These are phyloP conservation scores for Theonella swinhoei DNA, from an alignment of 37 sponge, comb jelly and placozoan species.

Conservation along the genomic window DNA sequence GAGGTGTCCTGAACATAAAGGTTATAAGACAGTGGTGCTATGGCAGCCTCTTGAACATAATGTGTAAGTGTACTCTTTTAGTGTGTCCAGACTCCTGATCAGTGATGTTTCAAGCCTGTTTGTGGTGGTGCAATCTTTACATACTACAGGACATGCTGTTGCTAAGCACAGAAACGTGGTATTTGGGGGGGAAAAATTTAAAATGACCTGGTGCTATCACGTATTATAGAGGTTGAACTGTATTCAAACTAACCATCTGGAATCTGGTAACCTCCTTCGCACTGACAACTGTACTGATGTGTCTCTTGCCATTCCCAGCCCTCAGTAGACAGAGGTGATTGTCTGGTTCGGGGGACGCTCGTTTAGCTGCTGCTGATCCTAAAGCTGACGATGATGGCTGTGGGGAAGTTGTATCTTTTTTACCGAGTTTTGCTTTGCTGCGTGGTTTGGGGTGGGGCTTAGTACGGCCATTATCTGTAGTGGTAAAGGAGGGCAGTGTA, in stretches of 20 bases:
- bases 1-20: too few relatives aligned
- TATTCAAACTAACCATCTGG: slow-evolving; percentile 51
- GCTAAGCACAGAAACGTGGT: too few relatives aligned
- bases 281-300: slow-evolving; percentile 73
- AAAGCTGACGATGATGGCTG: too few relatives aligned
- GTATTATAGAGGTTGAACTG: neutral
- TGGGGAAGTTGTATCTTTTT: neutral
- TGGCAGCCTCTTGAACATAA: too few relatives aligned
- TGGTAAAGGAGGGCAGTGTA: neutral
- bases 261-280: slow-evolving; percentile 73
- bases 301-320: slow-evolving; percentile 73
- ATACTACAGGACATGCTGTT: too few relatives aligned
- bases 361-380: neutral
- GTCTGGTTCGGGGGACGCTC: slow-evolving; percentile 41
- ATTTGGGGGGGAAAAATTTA: too few relatives aligned
- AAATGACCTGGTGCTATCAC: too few relatives aligned
- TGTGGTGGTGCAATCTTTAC: too few relatives aligned
- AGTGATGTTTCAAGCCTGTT: too few relatives aligned
- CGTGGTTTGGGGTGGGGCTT: slow-evolving; percentile 38
- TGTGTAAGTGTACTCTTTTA: too few relatives aligned
- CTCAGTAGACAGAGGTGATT: slow-evolving; percentile 75
- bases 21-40: too few relatives aligned
- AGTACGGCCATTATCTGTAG: slow-evolving; percentile 70
- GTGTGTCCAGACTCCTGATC: too few relatives aligned
- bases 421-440: neutral